Base-by-base conservation (phyloP, 2,113 vertebrate species). In the Cyphotilapia sp. region DNA sequence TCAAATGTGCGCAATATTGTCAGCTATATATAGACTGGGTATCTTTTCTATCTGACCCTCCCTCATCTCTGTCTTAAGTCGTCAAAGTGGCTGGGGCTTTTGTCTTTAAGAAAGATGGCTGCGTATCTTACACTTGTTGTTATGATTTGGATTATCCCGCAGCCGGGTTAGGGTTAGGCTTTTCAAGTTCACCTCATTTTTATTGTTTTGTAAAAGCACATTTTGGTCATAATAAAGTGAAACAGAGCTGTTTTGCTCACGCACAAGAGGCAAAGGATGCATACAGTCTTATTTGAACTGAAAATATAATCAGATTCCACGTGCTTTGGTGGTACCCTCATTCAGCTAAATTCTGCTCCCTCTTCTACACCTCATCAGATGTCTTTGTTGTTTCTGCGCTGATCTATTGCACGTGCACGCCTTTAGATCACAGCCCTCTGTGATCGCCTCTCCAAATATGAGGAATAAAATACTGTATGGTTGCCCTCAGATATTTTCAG, bases 1-100 rank as follows among this genome's bases (percentile, higher is more conserved):
- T 97, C 97, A 97, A 97, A 97, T 96, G 97, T 97, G 97, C 92
- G 96, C 97, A 97, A 98, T 98, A 98, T 98, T 99, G 98, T 98
- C 97, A 96, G 97, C 97, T 98, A 98, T 98, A 98, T 97, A 97
- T 98, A 99, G 97, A 94, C 93, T 93, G 40, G 42, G 85, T 88
- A 92, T 93, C 81, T 91, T 93, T 90, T 92, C 88, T 86, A 27
- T 83, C 49, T 63, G 91, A 90, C 89, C 91, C 89, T 81, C 81
- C 86, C 85, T 86, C 80, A 27, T 91, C 87, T 80, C 85, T 82
- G 85, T 87, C 74, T 87, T 59, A n/a, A 82, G 91, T 90, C 89
- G 82, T 93, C 96, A 96, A 97, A 96, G 97, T 97, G 89, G 95
- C 94, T 84, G 95, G 91, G 95, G 94, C 94, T 96, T 38, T 95